Evolutionary conservation across 2,797 vertebrate genomes (phyloP), one percentile per base, ranked within the genome.

Genomic region (Ispidina lecontei): DNA sequence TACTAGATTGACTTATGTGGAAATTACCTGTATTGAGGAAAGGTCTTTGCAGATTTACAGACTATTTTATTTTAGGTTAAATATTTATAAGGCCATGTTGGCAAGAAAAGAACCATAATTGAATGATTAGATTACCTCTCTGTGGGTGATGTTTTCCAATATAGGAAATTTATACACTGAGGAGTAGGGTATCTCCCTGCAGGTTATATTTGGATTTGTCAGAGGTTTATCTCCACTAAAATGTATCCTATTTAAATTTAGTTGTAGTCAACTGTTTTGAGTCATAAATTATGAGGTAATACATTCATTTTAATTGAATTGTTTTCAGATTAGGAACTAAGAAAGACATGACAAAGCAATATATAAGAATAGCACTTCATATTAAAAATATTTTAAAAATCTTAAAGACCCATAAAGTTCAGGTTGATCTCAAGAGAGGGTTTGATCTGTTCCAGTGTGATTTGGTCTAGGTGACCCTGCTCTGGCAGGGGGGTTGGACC

Each of bases 61-160:
- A 28, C 4, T 67, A 14, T 73, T 56, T 92, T 1, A 31, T 56
- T 89, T 81, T 26, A 56, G 39, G 43, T 59, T 67, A 70, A 77
- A 52, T 15, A 56, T 75, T 70, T 69, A 18, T 67, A 52, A 68
- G 10, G 12, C 37, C 2, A 0, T 76, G 19, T 73, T 63, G 43
- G 23, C 47, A 31, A 73, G 33, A 87, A 55, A 12, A 67, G 44
- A 60, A 85, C 47, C n/a, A 9, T 79, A 47, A 63, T 55, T 67
- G 76, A 70, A 63, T 75, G 22, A 9, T 21, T 64, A 63, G 26
- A 33, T 86, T 86, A n/a, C 17, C 4, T 13, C n/a, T 59, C 29
- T 67, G 10, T 25, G 77, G 31, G 20, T 73, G 43, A 29, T 71
- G 25, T 81, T 81, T 92, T 54, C 63, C 90, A 46, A 71, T 71